Conservation (phyloP, 2,888 invertebrate genomes). For the Eupithecia abbreviata region DNA sequence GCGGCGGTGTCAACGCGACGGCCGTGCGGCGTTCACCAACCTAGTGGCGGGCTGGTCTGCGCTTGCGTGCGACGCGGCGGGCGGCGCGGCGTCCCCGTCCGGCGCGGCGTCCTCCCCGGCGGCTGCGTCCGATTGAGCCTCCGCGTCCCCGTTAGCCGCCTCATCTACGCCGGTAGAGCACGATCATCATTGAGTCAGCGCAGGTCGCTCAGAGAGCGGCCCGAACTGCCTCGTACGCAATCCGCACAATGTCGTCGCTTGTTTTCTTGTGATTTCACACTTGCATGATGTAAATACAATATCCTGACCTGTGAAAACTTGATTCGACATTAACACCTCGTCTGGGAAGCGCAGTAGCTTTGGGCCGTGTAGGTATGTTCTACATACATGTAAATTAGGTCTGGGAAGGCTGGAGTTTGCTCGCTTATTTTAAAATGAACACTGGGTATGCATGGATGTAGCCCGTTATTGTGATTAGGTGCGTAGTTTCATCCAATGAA, state of each 20-base stretch:
- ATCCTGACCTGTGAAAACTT: constrained; percentile 81
- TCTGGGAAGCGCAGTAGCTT: constrained; percentile 64
- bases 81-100: constrained; percentile 58
- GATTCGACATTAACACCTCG: constrained; percentile 81
- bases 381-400: constrained; percentile 52
- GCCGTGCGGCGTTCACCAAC: constrained; percentile 79
- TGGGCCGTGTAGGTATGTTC: constrained; percentile 57
- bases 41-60: constrained; percentile 77
- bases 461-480: constrained; percentile 30
- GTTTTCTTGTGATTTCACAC: constrained; percentile 56
- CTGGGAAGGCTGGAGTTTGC: constrained; percentile 42
- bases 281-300: constrained; percentile 60
- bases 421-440: constrained; percentile 43
- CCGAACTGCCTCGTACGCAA: constrained; percentile 66
- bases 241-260: constrained; percentile 43
- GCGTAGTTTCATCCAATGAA: constrained; percentile 40
- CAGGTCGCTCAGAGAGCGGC: constrained; percentile 77
- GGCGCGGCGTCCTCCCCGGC: constrained; percentile 59
- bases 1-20: constrained; percentile 62
- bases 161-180: constrained; percentile 77
- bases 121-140: constrained; percentile 62
- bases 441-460: constrained; percentile 28
- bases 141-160: constrained; percentile 63
- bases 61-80: constrained; percentile 71
- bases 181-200: constrained; percentile 68